Base-by-base conservation (phyloP, 2,113 vertebrate genomes). In the Heliornis fulica region DNA sequence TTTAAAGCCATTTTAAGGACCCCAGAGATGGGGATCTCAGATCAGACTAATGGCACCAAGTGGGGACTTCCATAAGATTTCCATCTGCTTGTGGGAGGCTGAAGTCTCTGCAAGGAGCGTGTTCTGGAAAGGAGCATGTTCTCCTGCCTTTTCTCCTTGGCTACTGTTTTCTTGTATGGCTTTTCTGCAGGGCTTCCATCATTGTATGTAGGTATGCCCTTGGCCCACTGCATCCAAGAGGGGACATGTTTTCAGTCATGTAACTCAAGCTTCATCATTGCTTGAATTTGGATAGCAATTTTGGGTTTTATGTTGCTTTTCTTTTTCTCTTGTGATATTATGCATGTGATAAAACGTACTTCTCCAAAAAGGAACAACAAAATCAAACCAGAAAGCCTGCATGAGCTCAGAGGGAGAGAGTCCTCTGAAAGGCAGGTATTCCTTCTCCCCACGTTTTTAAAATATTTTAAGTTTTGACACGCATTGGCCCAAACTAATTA, bases 401-500 rank as follows among this genome's bases (percentile, higher is more conserved):
- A 21, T 40, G 76, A 89, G n/a, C 36, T 61, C 79, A 69, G 9
- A 87, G 48, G 74, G 61, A 90, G 48, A 77, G 61, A 90, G 45
- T 34, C n/a, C 43, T 76, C 80, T 87, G 87, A 78, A 64, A 95
- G 88, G 43, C 89, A 87, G 80, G 38, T 90, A 92, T 89, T 85
- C 50, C 72, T 92, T 94, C 90, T 50, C 60, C 72, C n/a, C 23
- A 10, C 9, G 13, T 88, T 95, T 96, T 92, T 56, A 50, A 94
- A 93, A 80, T 88, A 81, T 90, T 92, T 94, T 64, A 88, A 60
- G 41, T 83, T 95, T 92, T 92, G 71, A 96, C 85, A 59, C 21
- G 81, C 64, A 63, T 43, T 83, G 79, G 76, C 90, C 90, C 91
- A 96, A 96, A 94, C 86, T 94, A 96, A 96, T 92, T 97, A 96